Percentiles rank a stretch among this genome's conserved stretches.
Evolutionary conservation across 1,140 invertebrate species (phyloP).

Genomic region (Nilaparvata lugens): DNA sequence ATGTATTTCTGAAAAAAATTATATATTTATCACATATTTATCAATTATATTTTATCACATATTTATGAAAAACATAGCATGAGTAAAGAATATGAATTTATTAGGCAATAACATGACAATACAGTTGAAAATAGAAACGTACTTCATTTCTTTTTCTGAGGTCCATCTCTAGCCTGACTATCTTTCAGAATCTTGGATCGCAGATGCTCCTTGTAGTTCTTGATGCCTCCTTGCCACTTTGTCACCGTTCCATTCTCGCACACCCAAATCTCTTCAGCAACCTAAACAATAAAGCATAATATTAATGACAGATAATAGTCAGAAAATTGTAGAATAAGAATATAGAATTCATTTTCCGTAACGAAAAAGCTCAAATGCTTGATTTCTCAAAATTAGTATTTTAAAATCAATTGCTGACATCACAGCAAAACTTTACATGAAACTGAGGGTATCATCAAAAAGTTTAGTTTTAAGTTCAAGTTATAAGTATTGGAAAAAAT

Average conservation of each 20-base stretch:
- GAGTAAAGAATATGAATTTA: no score
- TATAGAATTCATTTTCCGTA: background rate
- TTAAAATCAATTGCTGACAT: slow-evolving; percentile 1
- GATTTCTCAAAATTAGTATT: no score
- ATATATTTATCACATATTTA: no score
- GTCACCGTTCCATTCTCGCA: slow-evolving; percentile 94
- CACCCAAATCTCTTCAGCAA: slow-evolving; percentile 98
- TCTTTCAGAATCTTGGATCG: slow-evolving; percentile 71
- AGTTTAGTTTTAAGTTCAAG: no score
- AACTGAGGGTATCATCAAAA: no score
- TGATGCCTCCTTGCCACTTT: slow-evolving; percentile 94
- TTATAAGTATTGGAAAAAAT: no score
- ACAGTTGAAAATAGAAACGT: slow-evolving; percentile 28
- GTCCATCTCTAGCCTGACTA: slow-evolving; percentile 30
- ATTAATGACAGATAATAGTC: no score
- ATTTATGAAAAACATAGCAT: no score
- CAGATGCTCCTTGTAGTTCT: slow-evolving; percentile 91
- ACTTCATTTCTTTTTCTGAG: slow-evolving; percentile 1
- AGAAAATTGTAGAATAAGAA: slow-evolving; percentile 19
- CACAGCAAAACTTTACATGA: no score
- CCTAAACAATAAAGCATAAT: slow-evolving; percentile 56
- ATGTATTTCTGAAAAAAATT: no score
- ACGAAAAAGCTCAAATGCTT: background rate
- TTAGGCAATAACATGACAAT: slow-evolving; percentile 26
- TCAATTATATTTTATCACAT: no score